Conservation (phyloP, 2,113 vertebrate genomes). For the Meles meles region DNA sequence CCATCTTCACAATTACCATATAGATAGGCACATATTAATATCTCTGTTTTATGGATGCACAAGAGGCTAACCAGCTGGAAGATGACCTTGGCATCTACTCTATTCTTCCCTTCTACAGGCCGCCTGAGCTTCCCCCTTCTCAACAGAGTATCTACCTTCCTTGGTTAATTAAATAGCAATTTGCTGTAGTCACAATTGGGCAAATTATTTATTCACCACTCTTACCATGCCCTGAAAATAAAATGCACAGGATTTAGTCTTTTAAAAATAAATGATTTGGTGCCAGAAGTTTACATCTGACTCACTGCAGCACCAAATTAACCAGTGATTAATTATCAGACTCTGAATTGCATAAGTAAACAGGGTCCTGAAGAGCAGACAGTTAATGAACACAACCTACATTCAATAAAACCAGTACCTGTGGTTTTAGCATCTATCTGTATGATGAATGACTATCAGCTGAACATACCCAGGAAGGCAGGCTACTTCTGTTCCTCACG, state of each 20-base stretch:
- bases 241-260: not conserved
- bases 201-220: conserved; percentile 13
- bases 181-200: not conserved
- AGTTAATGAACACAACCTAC: not conserved
- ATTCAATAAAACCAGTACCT: not conserved
- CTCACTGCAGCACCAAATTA: conserved; percentile 18
- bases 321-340: conserved; percentile 6
- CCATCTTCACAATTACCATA: not conserved
- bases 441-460: not conserved
- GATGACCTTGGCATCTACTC: not conserved
- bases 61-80: not conserved
- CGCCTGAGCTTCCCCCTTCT: not conserved
- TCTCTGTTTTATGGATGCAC: not conserved
- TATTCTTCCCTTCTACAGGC: not conserved
- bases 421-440: not conserved
- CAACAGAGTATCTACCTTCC: not conserved
- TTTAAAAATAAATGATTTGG: conserved; percentile 30
- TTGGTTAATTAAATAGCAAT: conserved; percentile 19
- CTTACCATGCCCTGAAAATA: conserved; percentile 6
- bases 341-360: conserved; percentile 3
- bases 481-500: not conserved
- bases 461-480: not conserved
- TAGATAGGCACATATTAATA: not conserved
- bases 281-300: not conserved
- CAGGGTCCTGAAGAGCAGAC: not conserved